These are phyloP conservation scores for Bombycilla garrulus DNA, from an alignment of 2,113 vertebrate genomes.

Conservation along the genomic window DNA sequence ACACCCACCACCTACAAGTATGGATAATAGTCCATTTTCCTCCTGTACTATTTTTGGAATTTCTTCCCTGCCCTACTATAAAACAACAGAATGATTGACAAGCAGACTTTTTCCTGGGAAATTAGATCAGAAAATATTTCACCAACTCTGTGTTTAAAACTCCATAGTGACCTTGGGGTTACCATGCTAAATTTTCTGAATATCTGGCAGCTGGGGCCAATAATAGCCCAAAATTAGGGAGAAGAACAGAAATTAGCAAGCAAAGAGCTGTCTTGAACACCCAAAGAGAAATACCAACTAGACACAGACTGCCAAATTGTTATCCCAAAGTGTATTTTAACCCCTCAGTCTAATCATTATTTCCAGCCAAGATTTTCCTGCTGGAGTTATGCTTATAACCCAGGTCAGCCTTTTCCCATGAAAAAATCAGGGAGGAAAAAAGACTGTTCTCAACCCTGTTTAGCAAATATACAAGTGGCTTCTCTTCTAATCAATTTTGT, in stretches of 20 bases:
- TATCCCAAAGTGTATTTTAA: not conserved
- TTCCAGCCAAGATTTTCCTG: not conserved
- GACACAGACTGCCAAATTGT: not conserved
- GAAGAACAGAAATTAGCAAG: not conserved
- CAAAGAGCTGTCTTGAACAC: not conserved
- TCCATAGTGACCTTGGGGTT: not conserved
- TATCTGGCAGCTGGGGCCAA: not conserved
- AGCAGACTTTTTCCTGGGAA: not conserved
- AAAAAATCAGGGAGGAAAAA: not conserved
- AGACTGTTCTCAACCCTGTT: not conserved
- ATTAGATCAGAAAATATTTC: not conserved
- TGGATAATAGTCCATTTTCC: not conserved
- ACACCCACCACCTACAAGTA: not conserved
- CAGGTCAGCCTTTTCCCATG: not conserved
- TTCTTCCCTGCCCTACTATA: not conserved
- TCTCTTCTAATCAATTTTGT: not conserved
- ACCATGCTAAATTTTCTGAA: not conserved
- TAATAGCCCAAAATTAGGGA: not conserved
- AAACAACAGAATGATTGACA: not conserved
- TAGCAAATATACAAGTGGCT: not conserved
- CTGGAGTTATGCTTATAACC: not conserved
- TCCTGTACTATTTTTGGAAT: not conserved
- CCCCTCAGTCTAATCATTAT: not conserved
- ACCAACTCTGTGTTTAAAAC: not conserved
- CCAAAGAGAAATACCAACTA: not conserved